Base-by-base conservation (phyloP, 2,888 invertebrate genomes). In the Artemia sinica region DNA sequence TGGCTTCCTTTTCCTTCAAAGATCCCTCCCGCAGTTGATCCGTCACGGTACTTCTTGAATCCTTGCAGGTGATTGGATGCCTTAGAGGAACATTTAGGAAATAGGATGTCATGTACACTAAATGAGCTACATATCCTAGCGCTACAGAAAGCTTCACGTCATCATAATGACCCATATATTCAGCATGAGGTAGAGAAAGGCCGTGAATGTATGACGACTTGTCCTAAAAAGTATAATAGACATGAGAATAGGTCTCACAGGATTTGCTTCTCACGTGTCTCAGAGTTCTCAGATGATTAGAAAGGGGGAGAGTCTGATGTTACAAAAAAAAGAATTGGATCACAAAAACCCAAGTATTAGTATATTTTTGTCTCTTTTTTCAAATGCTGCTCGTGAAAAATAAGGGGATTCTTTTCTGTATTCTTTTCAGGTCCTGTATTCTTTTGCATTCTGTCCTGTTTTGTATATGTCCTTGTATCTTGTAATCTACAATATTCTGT, bases 11-110 rank as follows among this genome's bases (percentile, higher is more conserved):
- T 79, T 58, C 82, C 71, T 86, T 86, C 11, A 84, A 82, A 72
- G 87, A 79, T 74, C 81, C 81, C 67, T 84, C 82, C 51, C 86
- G 86, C 50, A 91, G 82, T 75, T 86, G 84, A 77, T 95, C 93
- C 58, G 85, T 78, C 72, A 93, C 87, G 76, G 85, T 84, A 72
- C 89, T 88, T 52, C 88, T 83, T 0, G 93, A 92, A 0, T 92
- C 91, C 73, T 85, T 83, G 78, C 89, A 83, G 8, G 84, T 82
- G 71, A 95, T 83, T 50, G 86, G 86, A 78, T 95, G 94, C 58
- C 94, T 81, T 28, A 93, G 80, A 50, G 95, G 92, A 74, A 90
- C 85, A 77, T 89, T 86, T 68, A 96, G 81, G 74, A 95, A 83
- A 67, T 85, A 85, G 1, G 91, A 87, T 67, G 91, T 84, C 81